Percentiles rank a stretch among this genome's conserved stretches.
These are phyloP conservation scores for Rotaria macrura DNA, from an alignment of 2,888 invertebrate species.

Conservation along the genomic window DNA sequence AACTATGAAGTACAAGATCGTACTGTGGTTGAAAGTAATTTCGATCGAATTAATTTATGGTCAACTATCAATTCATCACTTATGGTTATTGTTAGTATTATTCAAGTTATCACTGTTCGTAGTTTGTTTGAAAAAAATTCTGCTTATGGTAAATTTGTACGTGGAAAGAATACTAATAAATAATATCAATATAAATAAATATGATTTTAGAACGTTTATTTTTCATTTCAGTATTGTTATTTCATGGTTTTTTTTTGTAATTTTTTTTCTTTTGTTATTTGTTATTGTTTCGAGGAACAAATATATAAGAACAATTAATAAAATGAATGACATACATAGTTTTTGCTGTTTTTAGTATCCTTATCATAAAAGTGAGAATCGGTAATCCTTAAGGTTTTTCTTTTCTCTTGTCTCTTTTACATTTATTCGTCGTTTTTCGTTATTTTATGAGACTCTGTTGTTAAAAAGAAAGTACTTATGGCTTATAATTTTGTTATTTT, in stretches of 20 bases:
- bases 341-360: neutral
- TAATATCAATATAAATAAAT: too few relatives aligned
- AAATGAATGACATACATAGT: neutral
- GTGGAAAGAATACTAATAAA: conserved; percentile 19
- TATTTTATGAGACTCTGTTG: neutral
- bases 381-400: neutral
- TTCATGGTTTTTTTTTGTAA: neutral
- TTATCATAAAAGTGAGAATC: neutral
- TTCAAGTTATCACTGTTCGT: conserved; percentile 32
- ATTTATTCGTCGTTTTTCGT: neutral
- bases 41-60: conserved; percentile 68
- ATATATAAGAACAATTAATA: neutral
- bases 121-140: conserved; percentile 30
- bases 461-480: neutral
- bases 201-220: neutral
- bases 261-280: neutral
- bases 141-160: conserved; percentile 20
- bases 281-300: neutral
- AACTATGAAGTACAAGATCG: conserved; percentile 70
- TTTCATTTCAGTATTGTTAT: neutral
- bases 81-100: conserved; percentile 58
- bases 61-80: conserved; percentile 63
- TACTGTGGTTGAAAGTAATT: conserved; percentile 69
- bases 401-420: neutral
- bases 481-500: neutral